Evolutionary conservation across 1,140 invertebrate genomes (phyloP).

Genomic region (Phymorhynchus buccinoides): DNA sequence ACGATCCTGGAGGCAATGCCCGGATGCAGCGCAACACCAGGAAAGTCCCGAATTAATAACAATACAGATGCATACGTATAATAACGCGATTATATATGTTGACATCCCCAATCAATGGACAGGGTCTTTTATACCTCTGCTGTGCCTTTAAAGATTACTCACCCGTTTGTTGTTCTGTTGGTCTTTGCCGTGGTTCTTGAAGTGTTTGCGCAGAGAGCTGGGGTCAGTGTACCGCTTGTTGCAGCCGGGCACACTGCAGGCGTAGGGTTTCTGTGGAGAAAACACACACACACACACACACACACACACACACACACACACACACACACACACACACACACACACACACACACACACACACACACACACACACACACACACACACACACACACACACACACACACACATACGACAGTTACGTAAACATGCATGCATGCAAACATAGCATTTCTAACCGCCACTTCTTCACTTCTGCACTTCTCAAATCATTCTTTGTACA

Average conservation of each 20-base stretch:
- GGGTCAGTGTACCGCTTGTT: constrained; percentile 97
- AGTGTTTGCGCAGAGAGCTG: constrained; percentile 94
- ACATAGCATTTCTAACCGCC: no score
- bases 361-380: neutral
- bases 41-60: no score
- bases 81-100: no score
- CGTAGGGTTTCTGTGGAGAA: constrained; percentile 97
- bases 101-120: no score
- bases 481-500: no score
- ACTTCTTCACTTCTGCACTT: no score
- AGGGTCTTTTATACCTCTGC: no score
- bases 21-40: no score
- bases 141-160: no score
- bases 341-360: neutral
- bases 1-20: no score
- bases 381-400: neutral
- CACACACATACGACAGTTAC: neutral
- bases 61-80: no score
- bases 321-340: constrained; percentile 23
- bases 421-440: neutral
- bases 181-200: constrained; percentile 79
- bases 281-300: constrained; percentile 15
- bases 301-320: constrained; percentile 27
- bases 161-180: constrained; percentile 67
- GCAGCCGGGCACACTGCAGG: constrained; percentile 95